Evolutionary conservation across 1,140 invertebrate species (phyloP), one percentile per base, ranked within the genome.

Genomic region (Brachionus rubens): DNA sequence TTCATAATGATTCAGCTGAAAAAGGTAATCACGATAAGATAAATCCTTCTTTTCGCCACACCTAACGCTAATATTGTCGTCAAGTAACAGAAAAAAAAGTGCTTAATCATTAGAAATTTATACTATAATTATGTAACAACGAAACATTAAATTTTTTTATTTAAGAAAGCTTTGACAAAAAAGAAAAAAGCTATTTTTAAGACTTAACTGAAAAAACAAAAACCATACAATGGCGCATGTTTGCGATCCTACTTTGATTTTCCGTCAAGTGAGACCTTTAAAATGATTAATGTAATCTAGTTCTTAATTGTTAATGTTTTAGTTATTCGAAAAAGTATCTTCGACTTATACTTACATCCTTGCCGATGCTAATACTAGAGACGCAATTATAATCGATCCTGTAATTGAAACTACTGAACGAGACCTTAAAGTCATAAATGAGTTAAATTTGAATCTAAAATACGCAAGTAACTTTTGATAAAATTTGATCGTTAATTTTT

Each of bases 291-390:
- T n/a, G n/a, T n/a, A n/a, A n/a, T n/a, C n/a, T n/a, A n/a, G n/a
- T n/a, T n/a, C n/a, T n/a, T n/a, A n/a, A n/a, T n/a, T n/a, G n/a
- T n/a, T n/a, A n/a, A n/a, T n/a, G n/a, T n/a, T n/a, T n/a, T n/a
- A 46, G 94, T 84, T 98, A 10, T 96, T 99, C 83, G 96, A 99
- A 82, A 86, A 89, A 30, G 88, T 88, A 50, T 96, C 92, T 77
- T 91, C 90, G 80, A 99, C 96, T 0, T 99, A 98, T 83, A 95
- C 94, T 0, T 99, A 99, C 84, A 83, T 99, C 4, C 83, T 99
- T 75, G 96, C 90, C 5, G 96, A 98, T 83, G 80, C 86, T 3
- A 84, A 84, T 0, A 87, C 87, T 6, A 89, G 88, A 77, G 91
- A 95, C 79, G 94, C 94, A 0, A 86, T 98, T 26, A 85, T 99